Conservation (phyloP, 2,888 invertebrate species). For the Leucozona laternaria region DNA sequence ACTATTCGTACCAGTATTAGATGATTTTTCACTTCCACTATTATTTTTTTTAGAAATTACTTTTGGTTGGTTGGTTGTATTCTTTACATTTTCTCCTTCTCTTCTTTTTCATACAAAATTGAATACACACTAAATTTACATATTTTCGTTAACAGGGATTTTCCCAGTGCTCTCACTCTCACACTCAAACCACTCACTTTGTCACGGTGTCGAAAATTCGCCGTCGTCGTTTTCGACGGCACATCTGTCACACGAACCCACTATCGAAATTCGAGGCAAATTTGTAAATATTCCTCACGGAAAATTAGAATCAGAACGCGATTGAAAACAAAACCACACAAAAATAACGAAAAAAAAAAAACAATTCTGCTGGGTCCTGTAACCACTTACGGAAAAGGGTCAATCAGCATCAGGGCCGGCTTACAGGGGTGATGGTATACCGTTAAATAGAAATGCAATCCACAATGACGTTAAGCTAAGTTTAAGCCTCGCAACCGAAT, state of each 20-base stretch:
- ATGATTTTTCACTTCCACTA: constrained; percentile 74
- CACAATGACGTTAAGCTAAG: constrained; percentile 25
- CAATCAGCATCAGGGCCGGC: constrained; percentile 62
- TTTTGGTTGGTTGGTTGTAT: constrained; percentile 27
- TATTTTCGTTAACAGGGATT: constrained; percentile 75
- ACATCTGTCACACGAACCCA: constrained; percentile 69
- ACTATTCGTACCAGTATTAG: constrained; percentile 75
- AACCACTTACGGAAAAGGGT: constrained; percentile 28
- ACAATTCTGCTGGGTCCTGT: constrained; percentile 22
- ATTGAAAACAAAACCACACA: constrained; percentile 32
- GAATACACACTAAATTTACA: constrained; percentile 76
- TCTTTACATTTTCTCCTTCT: constrained; percentile 35
- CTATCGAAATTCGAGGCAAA: constrained; percentile 22
- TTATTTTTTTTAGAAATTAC: constrained; percentile 43
- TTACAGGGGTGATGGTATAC: constrained; percentile 32
- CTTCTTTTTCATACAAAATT: constrained; percentile 67
- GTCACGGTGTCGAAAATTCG: constrained; percentile 68
- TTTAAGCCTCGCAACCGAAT: constrained; percentile 46
- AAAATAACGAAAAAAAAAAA: background rate
- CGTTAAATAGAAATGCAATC: constrained; percentile 45
- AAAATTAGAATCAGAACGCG: constrained; percentile 38
- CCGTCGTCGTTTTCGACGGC: constrained; percentile 50
- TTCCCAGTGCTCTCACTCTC: constrained; percentile 74
- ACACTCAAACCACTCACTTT: constrained; percentile 68
- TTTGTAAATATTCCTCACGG: constrained; percentile 23